Base-by-base conservation (phyloP, 2,113 vertebrate genomes). In the Miniopterus natalensis region DNA sequence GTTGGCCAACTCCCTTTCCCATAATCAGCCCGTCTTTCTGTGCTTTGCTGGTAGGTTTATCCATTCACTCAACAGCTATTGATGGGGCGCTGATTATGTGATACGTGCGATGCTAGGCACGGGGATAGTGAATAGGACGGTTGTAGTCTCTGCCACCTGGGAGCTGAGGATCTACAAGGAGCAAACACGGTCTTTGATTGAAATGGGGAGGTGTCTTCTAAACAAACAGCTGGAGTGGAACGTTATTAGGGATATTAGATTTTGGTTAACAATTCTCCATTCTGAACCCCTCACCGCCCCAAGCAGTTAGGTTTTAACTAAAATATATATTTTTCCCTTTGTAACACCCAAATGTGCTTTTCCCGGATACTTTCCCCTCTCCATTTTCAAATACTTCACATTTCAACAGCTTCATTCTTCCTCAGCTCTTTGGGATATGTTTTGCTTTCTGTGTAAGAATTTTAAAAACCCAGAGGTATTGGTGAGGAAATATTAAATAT, bases 401-500 rank as follows among this genome's bases (percentile, higher is more conserved):
- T 66, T 40, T 59, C 59, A 31, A 6, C 17, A 74, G 73, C 21
- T 80, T 59, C 14, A 21, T 66, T 79, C 25, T 53, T 29, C 68
- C 42, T 6, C 4, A 18, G 57, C 57, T 77, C 45, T 36, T 47
- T 40, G 71, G 17, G 40, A 47, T 6, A 4, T 47, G 10, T 59
- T 45, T 66, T 61, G 8, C 71, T 84, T 81, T 73, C 92, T 68
- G 0, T 51, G 36, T 27, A 57, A 42, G 57, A 55, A 74, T 74
- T 57, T 73, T 63, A 70, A 13, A 88, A 68, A 55, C 29, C 31
- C 73, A 90, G 81, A 36, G 31, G 20, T 71, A 8, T 79, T 45
- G 70, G 47, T 10, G 8, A 73, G 53, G 65, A 89, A 71, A 78
- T 71, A 71, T n/a, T 66, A 83, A 95, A 63, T 83, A 75, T 81